Evolutionary conservation across 1,140 invertebrate species (phyloP), one percentile per base, ranked within the genome.

Genomic region (Pentalonia nigronervosa): DNA sequence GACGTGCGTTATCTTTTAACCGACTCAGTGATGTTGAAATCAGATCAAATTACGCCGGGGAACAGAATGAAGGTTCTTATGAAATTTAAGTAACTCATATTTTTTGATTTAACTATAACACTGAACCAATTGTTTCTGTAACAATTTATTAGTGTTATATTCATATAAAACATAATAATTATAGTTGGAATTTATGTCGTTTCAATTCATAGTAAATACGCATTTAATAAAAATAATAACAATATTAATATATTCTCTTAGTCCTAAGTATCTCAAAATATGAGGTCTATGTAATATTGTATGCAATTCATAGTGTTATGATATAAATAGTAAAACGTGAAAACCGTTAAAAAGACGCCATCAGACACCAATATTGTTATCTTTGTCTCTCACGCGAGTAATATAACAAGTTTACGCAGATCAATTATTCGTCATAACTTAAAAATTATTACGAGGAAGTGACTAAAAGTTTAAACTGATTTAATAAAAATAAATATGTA

Each of bases 1-100:
- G 45, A 91, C 60, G 76, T 91, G 90, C 90, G 45, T 91, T 91
- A 91, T 91, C 90, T 83, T 50, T 48, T 81, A 91, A 91, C 50
- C 25, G 41, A 91, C 50, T 83, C n/a, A 50, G 45, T 50, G n/a
- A 83, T 83, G 45, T 91, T 48, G 30, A 91, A 91, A 91, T 47
- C 90, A 50, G 90, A 91, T 91, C 76, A 91, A 48, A 83, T 91
- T 91, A 91, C 67, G n/a, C n/a, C 11, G 17, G 30, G 67, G 20
- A 81, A 83, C 67, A 91, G 45, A 67, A 91, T 91, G 67, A 83
- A 91, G 67, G 90, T 83, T 76, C 67, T 45, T 50, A 83, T 83
- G 67, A 48, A 91, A 91, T 91, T 47, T 34, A 48, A 83, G 47
- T 83, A 83, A 91, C 67, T 45, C 60, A 81, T 83, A 48, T 81